Base-by-base conservation (phyloP, 2,797 vertebrate genomes). In the Caiman crocodilus region DNA sequence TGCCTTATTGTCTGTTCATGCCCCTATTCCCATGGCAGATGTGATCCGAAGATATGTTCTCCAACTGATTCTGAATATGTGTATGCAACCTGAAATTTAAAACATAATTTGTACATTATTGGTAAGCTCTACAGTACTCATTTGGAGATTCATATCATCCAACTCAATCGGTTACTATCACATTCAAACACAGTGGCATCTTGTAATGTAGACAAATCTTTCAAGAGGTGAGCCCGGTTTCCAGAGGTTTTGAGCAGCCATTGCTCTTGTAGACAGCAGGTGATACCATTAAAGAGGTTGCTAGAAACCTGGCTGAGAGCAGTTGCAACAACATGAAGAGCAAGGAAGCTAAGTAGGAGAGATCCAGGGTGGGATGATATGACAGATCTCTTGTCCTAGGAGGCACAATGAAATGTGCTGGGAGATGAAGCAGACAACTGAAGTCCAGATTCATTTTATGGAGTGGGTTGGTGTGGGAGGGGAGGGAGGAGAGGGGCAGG, bases 341-440 rank as follows among this genome's bases (percentile, higher is more conserved):
- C 69, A 60, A 1, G 3, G 61, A 79, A 73, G 23, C 4, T 20
- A 15, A 18, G 10, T 57, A 26, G 64, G 35, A 12, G 23, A 57
- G 80, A 35, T 81, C 14, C 8, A 65, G 82, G 56, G 28, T 35
- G 16, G 64, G 15, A 69, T 4, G 82, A 26, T 12, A 82, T 13
- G 35, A 15, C 1, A 23, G 65, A 83, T 64, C 13, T 28, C 7
- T 2, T 0, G 0, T 21, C n/a, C 14, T 35, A 84, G 73, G 23
- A 14, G 21, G 67, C 32, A 35, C 32, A 71, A 35, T 71, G 30
- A 71, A 71, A 25, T 42, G 35, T 35, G 32, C 42, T 23, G 35
- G 32, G 32, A 42, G 21, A 42, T 71, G 32, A 71, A 32, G 32
- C 21, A 71, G 67, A 35, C 21, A 71, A 35, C 30, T 71, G 35